Evolutionary conservation across 2,113 vertebrate species (phyloP).

Genomic region (Melanerpes aurifrons): DNA sequence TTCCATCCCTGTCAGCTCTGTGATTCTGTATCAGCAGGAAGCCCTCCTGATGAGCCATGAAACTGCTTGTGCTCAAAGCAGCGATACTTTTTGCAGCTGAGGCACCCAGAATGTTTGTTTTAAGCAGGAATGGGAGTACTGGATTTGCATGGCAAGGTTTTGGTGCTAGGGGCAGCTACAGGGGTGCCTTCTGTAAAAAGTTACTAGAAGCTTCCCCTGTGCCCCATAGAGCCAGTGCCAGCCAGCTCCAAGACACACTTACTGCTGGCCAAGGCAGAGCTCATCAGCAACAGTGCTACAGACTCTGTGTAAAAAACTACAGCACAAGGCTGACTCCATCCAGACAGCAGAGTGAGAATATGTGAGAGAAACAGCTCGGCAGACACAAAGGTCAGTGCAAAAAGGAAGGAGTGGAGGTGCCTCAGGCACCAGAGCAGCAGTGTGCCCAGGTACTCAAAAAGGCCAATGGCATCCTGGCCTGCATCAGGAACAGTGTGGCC

Average conservation of each 20-base stretch:
- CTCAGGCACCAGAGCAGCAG: not conserved
- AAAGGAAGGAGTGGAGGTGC: not conserved
- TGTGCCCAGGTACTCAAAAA: too few relatives aligned
- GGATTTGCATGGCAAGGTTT: not conserved
- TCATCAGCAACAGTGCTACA: fast-evolving
- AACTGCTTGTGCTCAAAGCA: not conserved
- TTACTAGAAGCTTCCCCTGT: not conserved
- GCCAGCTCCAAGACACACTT: too few relatives aligned
- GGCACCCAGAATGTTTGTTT: not conserved
- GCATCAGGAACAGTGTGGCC: too few relatives aligned
- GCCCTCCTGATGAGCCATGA: not conserved
- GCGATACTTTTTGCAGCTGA: not conserved
- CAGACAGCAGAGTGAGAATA: too few relatives aligned
- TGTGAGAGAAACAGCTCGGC: not conserved
- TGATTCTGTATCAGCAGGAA: not conserved
- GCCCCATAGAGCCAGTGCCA: too few relatives aligned
- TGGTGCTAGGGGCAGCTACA: not conserved
- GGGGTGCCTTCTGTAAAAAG: not conserved
- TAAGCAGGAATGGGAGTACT: not conserved
- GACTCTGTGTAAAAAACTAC: not conserved
- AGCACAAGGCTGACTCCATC: too few relatives aligned
- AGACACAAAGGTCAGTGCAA: not conserved
- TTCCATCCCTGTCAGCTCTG: too few relatives aligned
- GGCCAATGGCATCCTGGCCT: too few relatives aligned
- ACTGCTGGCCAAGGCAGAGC: too few relatives aligned